Conservation (phyloP, 2,113 vertebrate species). For the Castor canadensis region DNA sequence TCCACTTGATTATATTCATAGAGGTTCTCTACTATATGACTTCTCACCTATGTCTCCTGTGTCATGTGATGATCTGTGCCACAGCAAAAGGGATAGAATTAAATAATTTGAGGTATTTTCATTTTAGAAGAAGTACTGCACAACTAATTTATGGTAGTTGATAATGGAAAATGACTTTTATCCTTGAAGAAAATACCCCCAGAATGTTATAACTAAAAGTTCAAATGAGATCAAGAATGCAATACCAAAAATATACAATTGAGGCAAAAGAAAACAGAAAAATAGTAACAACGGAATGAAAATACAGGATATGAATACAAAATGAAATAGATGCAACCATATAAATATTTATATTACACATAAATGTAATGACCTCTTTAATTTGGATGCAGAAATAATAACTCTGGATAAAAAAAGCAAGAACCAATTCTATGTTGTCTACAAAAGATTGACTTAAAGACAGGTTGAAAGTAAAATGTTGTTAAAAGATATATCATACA, state of each 20-base stretch:
- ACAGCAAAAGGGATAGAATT: background rate
- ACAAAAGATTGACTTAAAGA: background rate
- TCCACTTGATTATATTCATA: conserved; percentile 25
- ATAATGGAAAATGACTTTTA: background rate
- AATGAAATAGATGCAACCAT: background rate
- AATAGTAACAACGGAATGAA: background rate
- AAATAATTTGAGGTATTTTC: background rate
- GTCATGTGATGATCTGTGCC: background rate
- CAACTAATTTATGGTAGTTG: background rate
- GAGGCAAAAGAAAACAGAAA: conserved; percentile 15
- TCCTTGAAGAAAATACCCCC: background rate
- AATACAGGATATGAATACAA: background rate
- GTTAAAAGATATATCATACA: background rate
- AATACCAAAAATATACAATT: background rate
- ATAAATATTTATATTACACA: background rate
- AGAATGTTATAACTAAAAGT: conserved; percentile 4
- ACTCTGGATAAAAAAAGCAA: background rate
- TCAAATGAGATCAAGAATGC: background rate
- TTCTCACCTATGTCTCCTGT: conserved; percentile 26
- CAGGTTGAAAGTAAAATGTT: background rate
- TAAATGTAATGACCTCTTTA: background rate
- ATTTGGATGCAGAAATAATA: background rate
- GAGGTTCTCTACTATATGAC: conserved; percentile 5
- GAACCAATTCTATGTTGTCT: background rate
- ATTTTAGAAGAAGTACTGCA: background rate